Base-by-base conservation (phyloP, 2,888 invertebrate species). In the Cephus sareptanus region DNA sequence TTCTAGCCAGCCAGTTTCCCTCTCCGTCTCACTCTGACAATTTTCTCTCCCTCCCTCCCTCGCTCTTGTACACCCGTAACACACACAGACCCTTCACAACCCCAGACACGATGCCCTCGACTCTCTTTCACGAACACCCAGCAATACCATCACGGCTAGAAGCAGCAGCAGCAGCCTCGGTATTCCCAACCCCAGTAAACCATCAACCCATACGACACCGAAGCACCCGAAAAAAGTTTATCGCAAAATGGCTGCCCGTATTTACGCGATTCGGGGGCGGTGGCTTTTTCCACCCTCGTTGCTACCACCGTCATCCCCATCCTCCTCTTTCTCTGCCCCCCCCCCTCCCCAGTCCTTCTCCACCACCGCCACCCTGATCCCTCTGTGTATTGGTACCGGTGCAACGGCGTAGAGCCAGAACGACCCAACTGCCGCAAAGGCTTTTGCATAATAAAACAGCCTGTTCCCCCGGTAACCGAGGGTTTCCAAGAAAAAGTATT, bases 371-470 rank as follows among this genome's bases (percentile, higher is more conserved):
- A 78, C 71, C 73, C 73, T 37, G 73, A 77, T 56, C 76, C 40
- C 9, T 78, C n/a, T 78, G 75, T 68, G 76, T 73, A 70, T 69
- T 37, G 75, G 76, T n/a, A 76, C 75, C 79, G 79, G 78, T 81
- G 70, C 81, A 82, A 78, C 81, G 81, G 79, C 85, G 85, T 86
- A 85, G 88, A 89, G 87, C 88, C 84, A 86, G 87, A 90, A 89
- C 89, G 89, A 90, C 87, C 89, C 90, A 89, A 89, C 90, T 89
- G 89, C 90, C 89, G 90, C 88, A 89, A 90, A 89, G 91, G 91
- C 91, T 91, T 91, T 91, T 91, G 91, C 91, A 91, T 91, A 91
- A 91, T 91, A 91, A 91, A 91, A 91, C 90, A 90, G 90, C 87
- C 88, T 88, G 86, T 87, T 86, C 80, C 81, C 77, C 79, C 80